Conservation (phyloP, 2,888 invertebrate species). For the Adelphocoris suturalis region DNA sequence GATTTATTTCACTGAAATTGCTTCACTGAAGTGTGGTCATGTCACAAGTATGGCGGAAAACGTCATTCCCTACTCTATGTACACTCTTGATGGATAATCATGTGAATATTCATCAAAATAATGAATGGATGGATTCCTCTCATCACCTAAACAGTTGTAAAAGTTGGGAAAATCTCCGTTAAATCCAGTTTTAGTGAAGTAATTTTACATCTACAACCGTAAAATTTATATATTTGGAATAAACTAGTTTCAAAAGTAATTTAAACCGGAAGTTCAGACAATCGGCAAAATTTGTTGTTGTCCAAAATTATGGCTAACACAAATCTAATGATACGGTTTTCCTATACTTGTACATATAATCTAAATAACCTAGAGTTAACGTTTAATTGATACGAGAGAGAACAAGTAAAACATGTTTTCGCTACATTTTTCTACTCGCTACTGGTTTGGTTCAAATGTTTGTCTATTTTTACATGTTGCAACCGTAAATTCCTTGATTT, state of each 20-base stretch:
- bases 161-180: too few relatives aligned
- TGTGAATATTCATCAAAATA: neutral
- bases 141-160: neutral
- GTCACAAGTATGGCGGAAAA: conserved; percentile 34
- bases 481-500: conserved; percentile 29
- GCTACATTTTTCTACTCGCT: conserved; percentile 64
- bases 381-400: conserved; percentile 25
- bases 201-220: too few relatives aligned
- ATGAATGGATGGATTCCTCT: neutral
- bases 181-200: too few relatives aligned
- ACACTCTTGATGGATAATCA: conserved; percentile 12
- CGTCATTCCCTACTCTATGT: conserved; percentile 7
- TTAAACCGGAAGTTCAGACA: too few relatives aligned
- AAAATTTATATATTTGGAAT: too few relatives aligned
- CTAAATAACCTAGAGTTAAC: conserved; percentile 37
- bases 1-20: neutral
- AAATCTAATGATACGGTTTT: conserved; percentile 58
- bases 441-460: conserved; percentile 51
- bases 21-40: conserved; percentile 36
- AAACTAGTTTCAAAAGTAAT: too few relatives aligned
- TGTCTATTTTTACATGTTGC: conserved; percentile 51
- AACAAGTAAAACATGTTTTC: conserved; percentile 44
- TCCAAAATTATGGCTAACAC: conserved; percentile 40
- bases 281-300: neutral
- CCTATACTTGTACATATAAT: conserved; percentile 53